Percentiles rank a stretch among this genome's conserved stretches.
phyloP scores from a whole-genome alignment of 2,888 invertebrate genomes.

The Nebria brevicollis region DNA sequence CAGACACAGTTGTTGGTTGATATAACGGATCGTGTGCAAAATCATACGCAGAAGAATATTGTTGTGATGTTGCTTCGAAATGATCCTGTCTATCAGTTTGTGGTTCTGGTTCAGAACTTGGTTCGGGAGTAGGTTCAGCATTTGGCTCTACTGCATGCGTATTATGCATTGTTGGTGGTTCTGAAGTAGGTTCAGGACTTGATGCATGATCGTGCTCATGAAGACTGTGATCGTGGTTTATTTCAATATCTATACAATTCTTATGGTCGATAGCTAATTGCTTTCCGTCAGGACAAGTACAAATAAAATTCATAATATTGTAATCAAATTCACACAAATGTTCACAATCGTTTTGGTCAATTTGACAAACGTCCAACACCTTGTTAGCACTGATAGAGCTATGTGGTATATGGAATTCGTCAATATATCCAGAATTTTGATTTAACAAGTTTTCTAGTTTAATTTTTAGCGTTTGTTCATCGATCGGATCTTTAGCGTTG shows the following conservation, averaged over 20 bases:
- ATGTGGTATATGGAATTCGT: conserved; percentile 63
- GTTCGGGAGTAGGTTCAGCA: conserved; percentile 54
- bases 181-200: conserved; percentile 51
- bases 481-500: conserved; percentile 65
- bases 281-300: conserved; percentile 71
- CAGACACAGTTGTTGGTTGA: conserved; percentile 40
- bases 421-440: conserved; percentile 65
- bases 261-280: conserved; percentile 64
- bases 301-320: conserved; percentile 70
- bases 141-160: conserved; percentile 49
- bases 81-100: conserved; percentile 11
- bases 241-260: conserved; percentile 58
- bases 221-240: background rate
- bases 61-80: conserved; percentile 50
- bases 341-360: conserved; percentile 73
- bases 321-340: conserved; percentile 76
- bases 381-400: conserved; percentile 67
- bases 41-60: conserved; percentile 41
- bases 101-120: conserved; percentile 52
- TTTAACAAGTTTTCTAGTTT: conserved; percentile 66
- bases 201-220: background rate
- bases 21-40: conserved; percentile 3
- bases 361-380: conserved; percentile 74
- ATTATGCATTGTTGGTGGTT: conserved; percentile 51
- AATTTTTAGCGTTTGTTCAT: conserved; percentile 63